Conservation (phyloP, 2,797 vertebrate species). For the Cichlasoma orientale region DNA sequence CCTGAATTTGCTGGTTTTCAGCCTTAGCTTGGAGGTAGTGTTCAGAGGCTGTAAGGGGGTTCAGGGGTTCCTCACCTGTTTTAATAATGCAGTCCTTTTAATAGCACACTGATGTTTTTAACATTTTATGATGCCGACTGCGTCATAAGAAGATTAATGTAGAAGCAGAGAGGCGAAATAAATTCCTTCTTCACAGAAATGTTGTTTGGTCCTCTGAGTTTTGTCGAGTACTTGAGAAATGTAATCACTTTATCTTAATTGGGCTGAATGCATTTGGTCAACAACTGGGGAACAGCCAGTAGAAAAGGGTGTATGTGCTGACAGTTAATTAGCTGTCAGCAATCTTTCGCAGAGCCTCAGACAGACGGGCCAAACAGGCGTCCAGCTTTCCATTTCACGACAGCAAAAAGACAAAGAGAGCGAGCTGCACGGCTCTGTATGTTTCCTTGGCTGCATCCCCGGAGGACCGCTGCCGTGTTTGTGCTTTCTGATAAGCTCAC, state of each 20-base stretch:
- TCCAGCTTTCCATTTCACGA: background rate
- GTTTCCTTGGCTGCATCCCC: constrained; percentile 47
- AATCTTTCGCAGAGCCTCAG: background rate
- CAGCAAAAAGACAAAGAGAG: constrained; percentile 14
- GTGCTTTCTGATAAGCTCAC: constrained; percentile 41
- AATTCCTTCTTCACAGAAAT: constrained; percentile 52
- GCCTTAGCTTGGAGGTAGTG: constrained; percentile 21
- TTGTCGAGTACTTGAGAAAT: constrained; percentile 3
- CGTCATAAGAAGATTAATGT: constrained; percentile 45
- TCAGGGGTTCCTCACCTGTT: constrained; percentile 22
- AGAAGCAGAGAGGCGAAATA: constrained; percentile 62
- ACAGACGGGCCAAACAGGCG: background rate
- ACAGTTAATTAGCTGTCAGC: background rate
- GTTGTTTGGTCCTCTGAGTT: constrained; percentile 20
- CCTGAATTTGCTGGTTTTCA: constrained; percentile 20
- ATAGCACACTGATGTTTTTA: constrained; percentile 50
- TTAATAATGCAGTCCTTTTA: constrained; percentile 44
- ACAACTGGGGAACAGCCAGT: background rate
- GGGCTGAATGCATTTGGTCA: too few relatives aligned
- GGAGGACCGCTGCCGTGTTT: constrained; percentile 47
- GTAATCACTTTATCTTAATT: background rate
- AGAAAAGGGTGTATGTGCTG: background rate
- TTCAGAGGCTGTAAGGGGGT: constrained; percentile 12
- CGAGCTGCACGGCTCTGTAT: constrained; percentile 21
- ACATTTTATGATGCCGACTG: constrained; percentile 35